Conservation (phyloP, 2,113 vertebrate genomes). For the Anseranas semipalmata region DNA sequence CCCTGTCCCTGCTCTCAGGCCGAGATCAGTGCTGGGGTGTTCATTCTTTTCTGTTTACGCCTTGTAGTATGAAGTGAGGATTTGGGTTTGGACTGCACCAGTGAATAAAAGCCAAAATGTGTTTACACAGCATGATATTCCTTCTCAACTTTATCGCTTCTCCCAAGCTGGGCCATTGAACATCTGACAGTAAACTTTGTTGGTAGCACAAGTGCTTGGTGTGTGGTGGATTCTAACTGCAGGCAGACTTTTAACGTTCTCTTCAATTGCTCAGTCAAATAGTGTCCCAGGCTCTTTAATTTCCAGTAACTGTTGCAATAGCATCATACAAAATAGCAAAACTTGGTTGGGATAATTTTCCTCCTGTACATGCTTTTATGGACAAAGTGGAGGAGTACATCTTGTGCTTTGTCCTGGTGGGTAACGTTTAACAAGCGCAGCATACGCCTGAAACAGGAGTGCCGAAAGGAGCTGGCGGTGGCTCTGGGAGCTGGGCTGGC, state of each 20-base stretch:
- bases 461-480: background rate
- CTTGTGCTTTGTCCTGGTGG: background rate
- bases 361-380: background rate
- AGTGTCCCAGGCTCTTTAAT: background rate
- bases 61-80: background rate
- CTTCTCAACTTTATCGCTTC: background rate
- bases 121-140: background rate
- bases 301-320: background rate
- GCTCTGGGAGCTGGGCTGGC: accelerated
- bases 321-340: background rate
- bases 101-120: background rate
- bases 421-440: background rate
- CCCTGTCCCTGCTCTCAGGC: background rate
- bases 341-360: background rate
- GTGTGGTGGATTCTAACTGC: background rate
- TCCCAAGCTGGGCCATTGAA: background rate
- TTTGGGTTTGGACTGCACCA: background rate
- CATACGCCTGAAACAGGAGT: background rate
- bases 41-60: background rate
- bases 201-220: background rate
- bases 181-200: background rate
- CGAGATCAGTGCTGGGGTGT: accelerated
- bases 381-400: background rate
- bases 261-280: background rate
- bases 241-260: background rate